phyloP scores from a whole-genome alignment of 2,797 vertebrate genomes.

The Iguana delicatissima region DNA sequence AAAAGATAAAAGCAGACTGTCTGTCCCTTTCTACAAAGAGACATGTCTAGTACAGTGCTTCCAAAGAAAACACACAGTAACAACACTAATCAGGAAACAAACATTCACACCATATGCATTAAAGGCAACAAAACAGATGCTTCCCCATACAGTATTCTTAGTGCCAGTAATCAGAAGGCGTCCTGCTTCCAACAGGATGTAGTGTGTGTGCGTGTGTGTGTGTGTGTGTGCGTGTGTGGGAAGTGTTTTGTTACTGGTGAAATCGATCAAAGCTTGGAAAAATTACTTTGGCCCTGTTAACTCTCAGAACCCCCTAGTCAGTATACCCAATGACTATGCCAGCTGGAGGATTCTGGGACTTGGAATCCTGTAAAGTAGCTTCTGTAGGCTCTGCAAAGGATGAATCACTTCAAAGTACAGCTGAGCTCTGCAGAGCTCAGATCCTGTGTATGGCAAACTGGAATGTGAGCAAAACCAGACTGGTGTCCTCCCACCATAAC shows the following conservation, averaged over 20 bases:
- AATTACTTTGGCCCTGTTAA: background rate
- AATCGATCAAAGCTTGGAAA: too few species aligned
- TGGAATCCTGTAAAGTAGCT: background rate
- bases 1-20: background rate
- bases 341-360: background rate
- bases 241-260: too few species aligned
- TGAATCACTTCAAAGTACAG: background rate
- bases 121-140: background rate
- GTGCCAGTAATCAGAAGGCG: background rate
- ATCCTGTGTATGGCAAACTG: background rate
- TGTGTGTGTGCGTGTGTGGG: too few species aligned
- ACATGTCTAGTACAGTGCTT: background rate
- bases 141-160: background rate
- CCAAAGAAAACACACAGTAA: background rate
- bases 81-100: slow-evolving; percentile 14
- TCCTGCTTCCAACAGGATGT: background rate
- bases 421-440: background rate
- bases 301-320: background rate
- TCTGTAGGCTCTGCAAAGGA: background rate
- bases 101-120: background rate
- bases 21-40: background rate
- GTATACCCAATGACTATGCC: background rate
- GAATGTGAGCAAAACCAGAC: background rate
- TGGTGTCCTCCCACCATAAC: too few species aligned
- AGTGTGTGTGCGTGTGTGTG: background rate